phyloP scores from a whole-genome alignment of 2,113 vertebrate species.

The Notechis scutatus region DNA sequence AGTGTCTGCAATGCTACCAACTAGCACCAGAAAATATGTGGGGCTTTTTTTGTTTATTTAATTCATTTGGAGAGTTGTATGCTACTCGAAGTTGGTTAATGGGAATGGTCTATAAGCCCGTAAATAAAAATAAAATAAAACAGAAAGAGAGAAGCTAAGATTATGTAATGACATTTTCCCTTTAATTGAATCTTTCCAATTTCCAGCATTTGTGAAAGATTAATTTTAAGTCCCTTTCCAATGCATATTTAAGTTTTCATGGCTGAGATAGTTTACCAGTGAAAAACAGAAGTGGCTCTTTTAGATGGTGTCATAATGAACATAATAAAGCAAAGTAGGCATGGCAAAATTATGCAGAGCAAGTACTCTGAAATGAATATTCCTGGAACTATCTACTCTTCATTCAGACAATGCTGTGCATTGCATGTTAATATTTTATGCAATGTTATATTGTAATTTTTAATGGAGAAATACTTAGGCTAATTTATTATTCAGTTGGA shows the following conservation, averaged over 20 bases:
- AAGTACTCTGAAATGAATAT: conserved; percentile 2
- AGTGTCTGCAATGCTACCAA: neutral
- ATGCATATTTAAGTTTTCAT: neutral
- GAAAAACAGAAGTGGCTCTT: neutral
- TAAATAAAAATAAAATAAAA: neutral
- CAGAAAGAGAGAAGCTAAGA: neutral
- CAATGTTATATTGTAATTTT: conserved; percentile 12
- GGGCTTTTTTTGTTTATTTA: neutral
- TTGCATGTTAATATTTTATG: conserved; percentile 1
- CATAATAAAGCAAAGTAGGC: neutral
- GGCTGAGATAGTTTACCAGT: conserved; percentile 3
- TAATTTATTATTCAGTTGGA: neutral
- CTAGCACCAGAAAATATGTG: neutral
- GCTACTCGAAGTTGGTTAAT: neutral
- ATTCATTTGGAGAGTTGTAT: neutral
- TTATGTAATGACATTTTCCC: neutral
- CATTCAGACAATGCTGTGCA: neutral
- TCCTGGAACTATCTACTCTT: neutral
- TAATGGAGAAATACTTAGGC: neutral
- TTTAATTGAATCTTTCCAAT: neutral
- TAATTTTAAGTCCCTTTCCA: neutral
- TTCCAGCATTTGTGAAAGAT: neutral
- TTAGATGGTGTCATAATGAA: neutral
- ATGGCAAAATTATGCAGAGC: neutral
- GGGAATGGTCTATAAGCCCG: neutral